Evolutionary conservation across 2,113 vertebrate genomes (phyloP).

Genomic region (Marcusenius ussheri): DNA sequence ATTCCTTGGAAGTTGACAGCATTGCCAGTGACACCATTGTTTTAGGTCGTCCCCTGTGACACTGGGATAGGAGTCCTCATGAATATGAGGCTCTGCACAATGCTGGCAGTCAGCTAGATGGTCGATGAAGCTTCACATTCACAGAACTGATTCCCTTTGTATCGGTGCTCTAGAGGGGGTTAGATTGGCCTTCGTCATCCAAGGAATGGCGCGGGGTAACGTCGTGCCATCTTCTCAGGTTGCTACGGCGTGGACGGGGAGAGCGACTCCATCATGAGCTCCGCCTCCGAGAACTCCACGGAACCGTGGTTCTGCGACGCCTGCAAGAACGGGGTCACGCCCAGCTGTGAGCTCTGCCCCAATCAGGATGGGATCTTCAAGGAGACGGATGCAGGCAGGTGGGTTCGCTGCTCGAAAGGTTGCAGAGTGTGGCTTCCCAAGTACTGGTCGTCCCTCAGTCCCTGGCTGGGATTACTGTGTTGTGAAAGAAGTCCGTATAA

Average conservation of each 20-base stretch:
- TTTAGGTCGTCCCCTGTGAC: not conserved
- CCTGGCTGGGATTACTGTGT: not conserved
- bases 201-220: not conserved
- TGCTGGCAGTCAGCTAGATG: not conserved
- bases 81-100: not conserved
- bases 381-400: conserved; percentile 97
- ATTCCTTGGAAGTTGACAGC: conserved; percentile 55
- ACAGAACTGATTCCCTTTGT: not conserved
- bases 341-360: conserved; percentile 93
- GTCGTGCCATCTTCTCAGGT: conserved; percentile 58
- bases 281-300: conserved; percentile 94
- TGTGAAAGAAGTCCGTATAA: not conserved
- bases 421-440: not conserved
- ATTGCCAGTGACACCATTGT: conserved; percentile 41
- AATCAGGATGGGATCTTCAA: conserved; percentile 98
- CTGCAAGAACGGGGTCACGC: conserved; percentile 90
- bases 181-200: not conserved
- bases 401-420: conserved; percentile 15
- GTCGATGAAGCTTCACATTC: not conserved
- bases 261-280: conserved; percentile 98
- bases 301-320: conserved; percentile 99
- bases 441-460: not conserved
- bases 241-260: conserved; percentile 98
- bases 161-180: not conserved
- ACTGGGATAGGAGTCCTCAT: not conserved